These are phyloP conservation scores for Tinea semifulvella DNA, from an alignment of 2,888 invertebrate genomes.

Conservation along the genomic window DNA sequence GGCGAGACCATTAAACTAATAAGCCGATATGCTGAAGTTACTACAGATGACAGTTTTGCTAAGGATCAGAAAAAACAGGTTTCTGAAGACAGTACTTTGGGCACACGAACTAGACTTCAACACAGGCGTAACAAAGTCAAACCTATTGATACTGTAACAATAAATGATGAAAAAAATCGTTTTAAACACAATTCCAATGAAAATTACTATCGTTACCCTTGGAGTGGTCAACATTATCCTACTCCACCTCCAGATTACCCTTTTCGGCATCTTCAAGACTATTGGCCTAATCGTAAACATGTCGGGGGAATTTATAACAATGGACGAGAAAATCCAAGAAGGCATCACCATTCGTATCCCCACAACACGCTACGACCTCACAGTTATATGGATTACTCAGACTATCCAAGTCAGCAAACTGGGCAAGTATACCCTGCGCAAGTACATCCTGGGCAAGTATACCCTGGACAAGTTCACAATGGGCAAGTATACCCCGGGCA, in stretches of 20 bases:
- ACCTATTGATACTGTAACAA: slow-evolving; percentile 25
- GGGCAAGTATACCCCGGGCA: slow-evolving; percentile 41
- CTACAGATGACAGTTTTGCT: slow-evolving; percentile 54
- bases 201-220: slow-evolving; percentile 48
- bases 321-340: slow-evolving; percentile 47
- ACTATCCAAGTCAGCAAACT: slow-evolving; percentile 28
- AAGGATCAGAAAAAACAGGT: slow-evolving; percentile 44
- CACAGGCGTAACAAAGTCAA: slow-evolving; percentile 46
- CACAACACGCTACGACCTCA: slow-evolving; percentile 43
- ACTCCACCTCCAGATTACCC: slow-evolving; percentile 52
- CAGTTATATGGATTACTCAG: slow-evolving; percentile 28
- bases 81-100: slow-evolving; percentile 46
- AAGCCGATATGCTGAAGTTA: slow-evolving; percentile 59
- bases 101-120: slow-evolving; percentile 55
- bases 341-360: slow-evolving; percentile 55
- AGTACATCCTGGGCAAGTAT: slow-evolving; percentile 9
- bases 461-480: no score
- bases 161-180: slow-evolving; percentile 24
- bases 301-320: slow-evolving; percentile 48
- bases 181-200: slow-evolving; percentile 26
- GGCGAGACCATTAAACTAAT: slow-evolving; percentile 60
- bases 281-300: slow-evolving; percentile 50
- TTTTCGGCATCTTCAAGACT: slow-evolving; percentile 54
- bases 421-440: slow-evolving; percentile 36
- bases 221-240: slow-evolving; percentile 45